phyloP scores from a whole-genome alignment of 2,888 invertebrate genomes.

The Orthosia cruda region DNA sequence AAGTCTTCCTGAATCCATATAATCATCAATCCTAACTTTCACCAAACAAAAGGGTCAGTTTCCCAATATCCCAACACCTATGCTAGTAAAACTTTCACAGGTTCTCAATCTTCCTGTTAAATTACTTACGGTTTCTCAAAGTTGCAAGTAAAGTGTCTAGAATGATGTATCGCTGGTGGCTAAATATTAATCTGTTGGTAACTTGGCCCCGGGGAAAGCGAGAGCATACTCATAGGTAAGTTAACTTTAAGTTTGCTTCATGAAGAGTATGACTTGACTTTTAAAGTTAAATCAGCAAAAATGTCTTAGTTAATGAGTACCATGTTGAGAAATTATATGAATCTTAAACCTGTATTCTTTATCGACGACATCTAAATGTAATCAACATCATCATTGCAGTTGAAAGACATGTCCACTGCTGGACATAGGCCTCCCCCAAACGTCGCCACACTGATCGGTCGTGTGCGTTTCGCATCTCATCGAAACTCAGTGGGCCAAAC shows the following conservation, averaged over 20 bases:
- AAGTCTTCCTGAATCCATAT: background rate
- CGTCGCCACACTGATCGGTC: too few relatives aligned
- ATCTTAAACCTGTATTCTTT: too few relatives aligned
- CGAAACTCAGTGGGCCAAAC: too few relatives aligned
- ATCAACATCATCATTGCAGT: too few relatives aligned
- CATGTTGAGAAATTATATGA: background rate
- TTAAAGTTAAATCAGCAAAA: background rate
- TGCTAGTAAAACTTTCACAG: conserved; percentile 33
- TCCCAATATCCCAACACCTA: background rate
- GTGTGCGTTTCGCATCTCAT: too few relatives aligned
- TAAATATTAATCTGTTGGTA: conserved; percentile 54
- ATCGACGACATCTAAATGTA: too few relatives aligned
- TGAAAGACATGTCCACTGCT: too few relatives aligned
- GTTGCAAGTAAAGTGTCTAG: conserved; percentile 46
- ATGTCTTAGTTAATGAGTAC: background rate
- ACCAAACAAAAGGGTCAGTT: background rate
- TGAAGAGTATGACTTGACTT: conserved; percentile 8
- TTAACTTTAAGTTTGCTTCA: conserved; percentile 15
- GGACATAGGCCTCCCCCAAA: too few relatives aligned
- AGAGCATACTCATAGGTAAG: background rate
- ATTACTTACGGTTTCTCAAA: conserved; percentile 51
- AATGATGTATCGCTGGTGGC: conserved; percentile 57
- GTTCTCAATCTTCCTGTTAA: conserved; percentile 59
- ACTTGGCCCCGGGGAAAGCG: conserved; percentile 36
- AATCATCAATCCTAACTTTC: background rate